Conservation (phyloP, 2,888 invertebrate genomes). For the Labia minor region DNA sequence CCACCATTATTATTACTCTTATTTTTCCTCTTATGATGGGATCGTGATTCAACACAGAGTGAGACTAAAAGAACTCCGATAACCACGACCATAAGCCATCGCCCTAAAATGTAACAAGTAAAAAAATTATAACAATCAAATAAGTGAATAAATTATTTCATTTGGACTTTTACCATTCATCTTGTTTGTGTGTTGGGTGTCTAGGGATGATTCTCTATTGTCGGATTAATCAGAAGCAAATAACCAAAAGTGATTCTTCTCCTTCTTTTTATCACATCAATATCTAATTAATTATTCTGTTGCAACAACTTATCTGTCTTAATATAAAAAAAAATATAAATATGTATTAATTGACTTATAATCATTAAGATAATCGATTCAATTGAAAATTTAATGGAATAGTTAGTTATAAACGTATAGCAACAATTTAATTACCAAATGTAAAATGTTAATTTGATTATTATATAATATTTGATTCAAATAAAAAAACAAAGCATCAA, state of each 20-base stretch:
- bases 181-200: too few species aligned
- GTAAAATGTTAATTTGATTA: too few species aligned
- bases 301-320: neutral
- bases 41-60: neutral
- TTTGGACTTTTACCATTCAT: too few species aligned
- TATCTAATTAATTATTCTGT: slow-evolving; percentile 7
- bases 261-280: neutral
- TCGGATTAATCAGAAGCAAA: too few species aligned
- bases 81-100: neutral
- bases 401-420: too few species aligned
- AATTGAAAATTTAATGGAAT: neutral
- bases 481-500: too few species aligned
- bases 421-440: too few species aligned
- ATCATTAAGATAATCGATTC: neutral
- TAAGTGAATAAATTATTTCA: too few species aligned
- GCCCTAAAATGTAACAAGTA: neutral
- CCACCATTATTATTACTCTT: neutral
- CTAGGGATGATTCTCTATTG: too few species aligned
- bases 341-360: neutral
- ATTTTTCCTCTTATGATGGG: neutral
- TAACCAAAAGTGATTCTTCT: neutral
- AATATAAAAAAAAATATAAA: neutral
- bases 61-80: neutral
- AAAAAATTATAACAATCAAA: too few species aligned
- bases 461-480: too few species aligned